phyloP scores from a whole-genome alignment of 2,113 vertebrate genomes.

The Pionites leucogaster region DNA sequence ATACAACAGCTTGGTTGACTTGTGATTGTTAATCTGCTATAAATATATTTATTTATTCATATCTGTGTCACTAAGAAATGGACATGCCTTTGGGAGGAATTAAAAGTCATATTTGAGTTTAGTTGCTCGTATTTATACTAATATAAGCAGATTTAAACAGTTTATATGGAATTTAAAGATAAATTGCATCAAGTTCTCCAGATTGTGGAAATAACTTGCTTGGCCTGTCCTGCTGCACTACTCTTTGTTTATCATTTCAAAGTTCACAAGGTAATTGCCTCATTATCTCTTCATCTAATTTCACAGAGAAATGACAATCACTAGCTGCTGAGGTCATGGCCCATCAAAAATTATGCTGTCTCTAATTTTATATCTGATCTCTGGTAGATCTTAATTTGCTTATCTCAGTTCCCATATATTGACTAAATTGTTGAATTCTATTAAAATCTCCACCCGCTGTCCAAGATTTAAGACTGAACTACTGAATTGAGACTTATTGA shows the following conservation, averaged over 20 bases:
- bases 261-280: constrained; percentile 46
- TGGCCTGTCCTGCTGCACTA: neutral
- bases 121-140: neutral
- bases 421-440: constrained; percentile 57
- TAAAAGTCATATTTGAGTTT: neutral
- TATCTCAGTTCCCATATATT: constrained; percentile 35
- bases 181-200: constrained; percentile 5
- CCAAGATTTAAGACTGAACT: constrained; percentile 53
- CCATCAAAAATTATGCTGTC: constrained; percentile 48
- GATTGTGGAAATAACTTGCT: constrained; percentile 4
- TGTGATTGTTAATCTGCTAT: neutral
- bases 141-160: constrained; percentile 8
- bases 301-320: constrained; percentile 34
- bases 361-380: constrained; percentile 57
- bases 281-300: constrained; percentile 61
- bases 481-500: constrained; percentile 49
- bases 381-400: constrained; percentile 58
- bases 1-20: neutral
- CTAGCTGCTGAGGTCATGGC: constrained; percentile 50
- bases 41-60: neutral
- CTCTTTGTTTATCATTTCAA: constrained; percentile 42
- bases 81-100: neutral
- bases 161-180: neutral
- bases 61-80: neutral
- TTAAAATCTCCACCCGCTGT: constrained; percentile 53